Conservation (phyloP, 2,797 vertebrate genomes). For the Gymnoscopelus braueri region DNA sequence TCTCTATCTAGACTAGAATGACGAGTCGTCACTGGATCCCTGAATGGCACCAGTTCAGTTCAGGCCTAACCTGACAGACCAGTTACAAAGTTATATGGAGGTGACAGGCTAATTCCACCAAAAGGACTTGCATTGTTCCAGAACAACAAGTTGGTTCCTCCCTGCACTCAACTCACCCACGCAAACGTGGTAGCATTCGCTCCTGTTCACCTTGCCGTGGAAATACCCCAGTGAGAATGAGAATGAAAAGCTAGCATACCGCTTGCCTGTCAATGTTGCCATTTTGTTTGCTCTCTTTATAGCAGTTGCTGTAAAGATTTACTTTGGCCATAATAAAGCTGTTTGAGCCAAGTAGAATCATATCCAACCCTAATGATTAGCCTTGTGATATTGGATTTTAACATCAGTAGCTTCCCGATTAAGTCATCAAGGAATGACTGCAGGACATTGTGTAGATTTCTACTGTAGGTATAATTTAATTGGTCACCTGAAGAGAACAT, state of each 20-base stretch:
- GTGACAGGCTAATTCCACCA: slow-evolving; percentile 59
- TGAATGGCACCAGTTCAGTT: slow-evolving; percentile 67
- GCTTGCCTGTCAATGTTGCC: slow-evolving; percentile 17
- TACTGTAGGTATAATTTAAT: slow-evolving; percentile 9
- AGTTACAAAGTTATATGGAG: slow-evolving; percentile 68
- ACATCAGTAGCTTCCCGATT: slow-evolving; percentile 56
- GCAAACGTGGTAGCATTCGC: slow-evolving; percentile 57
- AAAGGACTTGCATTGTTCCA: slow-evolving; percentile 74
- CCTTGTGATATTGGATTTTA: slow-evolving; percentile 43
- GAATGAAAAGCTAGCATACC: slow-evolving; percentile 13
- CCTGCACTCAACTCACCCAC: slow-evolving; percentile 63
- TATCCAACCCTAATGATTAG: slow-evolving; percentile 55
- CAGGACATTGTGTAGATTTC: slow-evolving; percentile 28
- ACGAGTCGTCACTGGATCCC: slow-evolving; percentile 70
- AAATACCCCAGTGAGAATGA: slow-evolving; percentile 32
- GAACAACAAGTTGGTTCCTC: slow-evolving; percentile 52
- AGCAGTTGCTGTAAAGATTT: slow-evolving; percentile 28
- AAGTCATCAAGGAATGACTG: slow-evolving; percentile 38
- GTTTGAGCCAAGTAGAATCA: slow-evolving; percentile 37
- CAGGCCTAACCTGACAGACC: slow-evolving; percentile 82
- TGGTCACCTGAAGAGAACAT: not conserved
- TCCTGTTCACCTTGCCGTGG: slow-evolving; percentile 47
- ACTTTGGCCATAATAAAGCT: slow-evolving; percentile 43
- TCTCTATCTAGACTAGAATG: slow-evolving; percentile 56
- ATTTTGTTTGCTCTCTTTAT: slow-evolving; percentile 32